Base-by-base conservation (phyloP, 2,113 vertebrate genomes). In the Neotragus pygmaeus region DNA sequence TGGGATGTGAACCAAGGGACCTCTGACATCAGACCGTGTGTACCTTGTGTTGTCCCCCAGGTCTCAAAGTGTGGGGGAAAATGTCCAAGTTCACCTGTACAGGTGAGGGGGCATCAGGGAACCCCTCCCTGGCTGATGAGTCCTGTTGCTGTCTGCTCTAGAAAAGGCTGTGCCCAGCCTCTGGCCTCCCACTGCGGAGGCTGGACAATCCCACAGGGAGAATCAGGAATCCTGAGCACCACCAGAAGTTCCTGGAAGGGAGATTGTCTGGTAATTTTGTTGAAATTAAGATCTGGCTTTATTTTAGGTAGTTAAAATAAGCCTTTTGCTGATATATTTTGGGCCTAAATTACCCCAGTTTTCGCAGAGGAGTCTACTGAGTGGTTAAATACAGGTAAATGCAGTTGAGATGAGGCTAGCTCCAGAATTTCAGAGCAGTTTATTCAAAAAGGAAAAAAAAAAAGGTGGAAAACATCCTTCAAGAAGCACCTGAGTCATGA, bases 361-460 rank as follows among this genome's bases (percentile, higher is more conserved):
- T 98, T 92, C 43, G 3, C 91, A 96, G 82, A 96, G 82, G 91
- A 96, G 43, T 93, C 95, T 93, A 57, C 81, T 78, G 96, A 97
- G 30, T 95, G 94, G 94, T 97, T 98, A 96, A 97, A 88, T 96
- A 96, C 97, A 97, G 94, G 97, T 97, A 97, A 98, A 95, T 96
- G 94, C 64, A 39, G 8, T 75, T 95, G 96, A 93, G 86, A 73
- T 57, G 2, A n/a, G 25, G 77, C 88, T 96, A 77, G 82, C 51
- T 89, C 19, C 36, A 39, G 91, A 94, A 70, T 91, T 81, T 81
- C 66, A 78, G 86, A 96, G 78, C 33, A 36, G 19, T 87, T 83
- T 77, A 64, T 94, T 97, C 39, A 73, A 64, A 92, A 95, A 57
- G 39, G 47, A 5, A 23, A 23, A 57, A 62, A 21, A 25, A 45